phyloP scores from a whole-genome alignment of 1,140 invertebrate genomes.

The Drosophila ananassae region DNA sequence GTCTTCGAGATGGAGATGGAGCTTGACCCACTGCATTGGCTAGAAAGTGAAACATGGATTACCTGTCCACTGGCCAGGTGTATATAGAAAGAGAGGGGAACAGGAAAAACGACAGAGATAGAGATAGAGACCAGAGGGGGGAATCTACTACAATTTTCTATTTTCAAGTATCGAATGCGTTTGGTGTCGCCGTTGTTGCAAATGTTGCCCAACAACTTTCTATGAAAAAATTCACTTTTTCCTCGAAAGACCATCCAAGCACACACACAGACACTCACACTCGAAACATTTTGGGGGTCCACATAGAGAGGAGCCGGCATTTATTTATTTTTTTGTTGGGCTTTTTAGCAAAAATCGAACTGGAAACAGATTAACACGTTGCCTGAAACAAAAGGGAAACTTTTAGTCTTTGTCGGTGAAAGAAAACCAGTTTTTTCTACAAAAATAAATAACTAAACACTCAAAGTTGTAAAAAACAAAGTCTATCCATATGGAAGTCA shows the following conservation, averaged over 20 bases:
- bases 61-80: slow-evolving; percentile 6
- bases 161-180: slow-evolving; percentile 74
- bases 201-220: slow-evolving; percentile 81
- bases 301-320: slow-evolving; percentile 47
- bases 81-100: not conserved
- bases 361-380: slow-evolving; percentile 64
- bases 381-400: slow-evolving; percentile 67
- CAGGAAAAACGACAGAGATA: slow-evolving; percentile 8
- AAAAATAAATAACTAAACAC: slow-evolving; percentile 21
- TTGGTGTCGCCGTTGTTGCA: slow-evolving; percentile 49
- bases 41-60: slow-evolving; percentile 43
- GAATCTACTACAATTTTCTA: slow-evolving; percentile 65
- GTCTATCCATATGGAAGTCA: slow-evolving; percentile 13
- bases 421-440: slow-evolving; percentile 36
- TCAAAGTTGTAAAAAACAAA: slow-evolving; percentile 18
- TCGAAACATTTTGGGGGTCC: slow-evolving; percentile 12
- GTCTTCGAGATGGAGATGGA: no score
- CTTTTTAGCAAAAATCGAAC: slow-evolving; percentile 71
- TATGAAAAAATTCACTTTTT: slow-evolving; percentile 83
- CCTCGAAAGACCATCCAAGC: slow-evolving; percentile 29
- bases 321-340: slow-evolving; percentile 25
- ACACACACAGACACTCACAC: slow-evolving; percentile 4
- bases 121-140: slow-evolving; percentile 29
- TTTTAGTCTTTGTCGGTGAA: slow-evolving; percentile 22
- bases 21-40: slow-evolving; percentile 44